Conservation (phyloP, 1,140 invertebrate genomes). For the Hypothenemus hampei region DNA sequence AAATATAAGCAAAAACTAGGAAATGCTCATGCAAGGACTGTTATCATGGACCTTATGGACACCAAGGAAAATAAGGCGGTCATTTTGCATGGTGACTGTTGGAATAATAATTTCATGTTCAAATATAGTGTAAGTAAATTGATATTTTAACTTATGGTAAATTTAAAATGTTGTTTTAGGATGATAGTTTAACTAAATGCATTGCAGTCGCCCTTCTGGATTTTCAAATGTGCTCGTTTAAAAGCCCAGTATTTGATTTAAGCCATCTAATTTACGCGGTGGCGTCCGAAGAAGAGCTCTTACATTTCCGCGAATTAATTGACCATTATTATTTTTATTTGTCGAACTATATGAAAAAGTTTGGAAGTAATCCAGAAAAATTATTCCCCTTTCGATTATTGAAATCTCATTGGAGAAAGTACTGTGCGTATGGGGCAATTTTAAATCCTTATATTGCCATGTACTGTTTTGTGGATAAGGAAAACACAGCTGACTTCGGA, state of each 20-base stretch:
- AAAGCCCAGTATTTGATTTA: slow-evolving; percentile 54
- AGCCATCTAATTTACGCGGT: slow-evolving; percentile 53
- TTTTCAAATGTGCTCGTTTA: slow-evolving; percentile 51
- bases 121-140: slow-evolving; percentile 24
- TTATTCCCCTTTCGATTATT: slow-evolving; percentile 48
- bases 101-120: slow-evolving; percentile 37
- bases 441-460: slow-evolving; percentile 21
- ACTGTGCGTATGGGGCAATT: slow-evolving; percentile 41
- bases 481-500: slow-evolving; percentile 8
- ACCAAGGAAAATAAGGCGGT: slow-evolving; percentile 19
- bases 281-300: slow-evolving; percentile 48
- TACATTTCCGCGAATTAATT: slow-evolving; percentile 47
- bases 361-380: slow-evolving; percentile 44
- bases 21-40: slow-evolving; percentile 3
- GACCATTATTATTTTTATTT: slow-evolving; percentile 53
- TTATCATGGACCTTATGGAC: slow-evolving; percentile 18
- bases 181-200: slow-evolving; percentile 1
- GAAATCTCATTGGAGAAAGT: slow-evolving; percentile 41
- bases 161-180: not conserved
- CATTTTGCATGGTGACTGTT: slow-evolving; percentile 34
- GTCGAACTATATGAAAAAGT: slow-evolving; percentile 31
- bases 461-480: slow-evolving; percentile 14
- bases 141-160: not conserved
- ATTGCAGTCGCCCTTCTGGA: slow-evolving; percentile 49
- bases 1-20: slow-evolving; percentile 12